These are phyloP conservation scores for Neria commutata DNA, from an alignment of 2,888 invertebrate species.

Conservation along the genomic window DNA sequence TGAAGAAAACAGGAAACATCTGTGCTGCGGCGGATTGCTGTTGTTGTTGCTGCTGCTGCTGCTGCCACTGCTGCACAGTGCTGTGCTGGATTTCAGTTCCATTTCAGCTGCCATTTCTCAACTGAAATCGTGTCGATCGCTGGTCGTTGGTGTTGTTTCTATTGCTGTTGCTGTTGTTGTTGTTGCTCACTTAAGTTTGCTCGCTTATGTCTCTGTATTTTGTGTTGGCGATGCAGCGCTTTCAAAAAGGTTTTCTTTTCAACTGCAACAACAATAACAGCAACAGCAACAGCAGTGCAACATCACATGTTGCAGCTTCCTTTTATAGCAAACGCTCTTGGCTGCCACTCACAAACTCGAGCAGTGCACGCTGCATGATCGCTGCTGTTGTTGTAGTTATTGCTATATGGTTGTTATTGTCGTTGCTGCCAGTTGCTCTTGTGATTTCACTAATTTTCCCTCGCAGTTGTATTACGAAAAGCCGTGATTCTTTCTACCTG, in stretches of 20 bases:
- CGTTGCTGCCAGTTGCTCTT: background rate
- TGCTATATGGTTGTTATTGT: background rate
- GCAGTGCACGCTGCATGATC: constrained; percentile 1
- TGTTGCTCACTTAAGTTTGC: background rate
- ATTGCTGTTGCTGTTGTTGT: background rate
- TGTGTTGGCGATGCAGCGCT: constrained; percentile 13
- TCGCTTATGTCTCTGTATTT: constrained; percentile 23
- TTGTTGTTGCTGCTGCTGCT: background rate
- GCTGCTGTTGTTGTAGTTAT: no score
- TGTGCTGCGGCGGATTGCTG: background rate
- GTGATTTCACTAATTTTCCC: background rate
- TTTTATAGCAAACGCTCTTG: constrained; percentile 32
- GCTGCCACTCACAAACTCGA: constrained; percentile 48
- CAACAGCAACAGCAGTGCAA: constrained; percentile 22
- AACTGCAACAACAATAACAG: constrained; percentile 34
- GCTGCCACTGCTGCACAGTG: background rate
- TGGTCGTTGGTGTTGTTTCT: no score
- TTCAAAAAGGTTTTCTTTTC: constrained; percentile 41
- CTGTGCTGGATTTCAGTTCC: background rate
- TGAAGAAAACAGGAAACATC: constrained; percentile 1
- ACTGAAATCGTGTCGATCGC: no score
- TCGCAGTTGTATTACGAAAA: background rate
- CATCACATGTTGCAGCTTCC: constrained; percentile 50
- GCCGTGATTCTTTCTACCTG: constrained; percentile 1
- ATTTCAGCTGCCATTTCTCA: no score